Base-by-base conservation (phyloP, 2,797 vertebrate genomes). In the Anolis apletophallus region DNA sequence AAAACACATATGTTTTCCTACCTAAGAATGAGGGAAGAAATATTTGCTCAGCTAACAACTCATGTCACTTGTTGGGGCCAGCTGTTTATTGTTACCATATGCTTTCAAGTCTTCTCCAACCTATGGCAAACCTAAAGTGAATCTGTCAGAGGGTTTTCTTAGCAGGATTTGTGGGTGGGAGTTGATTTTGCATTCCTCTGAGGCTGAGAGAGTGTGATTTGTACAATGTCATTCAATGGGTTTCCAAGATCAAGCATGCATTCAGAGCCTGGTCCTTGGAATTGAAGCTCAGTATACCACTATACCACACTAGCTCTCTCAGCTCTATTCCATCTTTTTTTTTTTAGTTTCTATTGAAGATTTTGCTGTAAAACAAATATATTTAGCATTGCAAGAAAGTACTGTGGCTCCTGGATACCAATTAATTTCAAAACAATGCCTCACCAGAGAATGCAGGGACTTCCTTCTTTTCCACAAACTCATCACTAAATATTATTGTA, bases 371-470 rank as follows among this genome's bases (percentile, higher is more conserved):
- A 83, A 91, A 77, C 73, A 93, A 88, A 86, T 50, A 4, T 87
- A 89, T 81, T 83, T 90, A 93, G 88, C 88, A 92, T 87, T 32
- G 81, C 68, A 90, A 36, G 87, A 72, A 93, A 57, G 91, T 84
- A 86, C 87, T 93, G 86, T 91, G 85, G 67, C 88, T 94, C 91
- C 92, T 89, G 89, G 40, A 87, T 50, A 80, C 83, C 85, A 93
- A 91, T 94, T 91, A 93, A 83, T 93, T 93, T 91, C 91, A 92
- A 91, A 90, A 89, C 89, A 92, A 87, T 90, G 36, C 50, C 85
- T 90, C 71, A 17, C 71, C 85, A 93, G 93, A 93, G 93, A 93
- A 90, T 76, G 83, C 46, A 55, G 57, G 79, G 46, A 89, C 86
- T 94, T 77, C 55, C 76, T 93, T 86, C 67, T 89, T 93, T 94